A percentile compares a stretch with the other conserved stretches of the same genome.
phyloP scores from a whole-genome alignment of 2,113 vertebrate genomes.

The Ophiodon elongatus region DNA sequence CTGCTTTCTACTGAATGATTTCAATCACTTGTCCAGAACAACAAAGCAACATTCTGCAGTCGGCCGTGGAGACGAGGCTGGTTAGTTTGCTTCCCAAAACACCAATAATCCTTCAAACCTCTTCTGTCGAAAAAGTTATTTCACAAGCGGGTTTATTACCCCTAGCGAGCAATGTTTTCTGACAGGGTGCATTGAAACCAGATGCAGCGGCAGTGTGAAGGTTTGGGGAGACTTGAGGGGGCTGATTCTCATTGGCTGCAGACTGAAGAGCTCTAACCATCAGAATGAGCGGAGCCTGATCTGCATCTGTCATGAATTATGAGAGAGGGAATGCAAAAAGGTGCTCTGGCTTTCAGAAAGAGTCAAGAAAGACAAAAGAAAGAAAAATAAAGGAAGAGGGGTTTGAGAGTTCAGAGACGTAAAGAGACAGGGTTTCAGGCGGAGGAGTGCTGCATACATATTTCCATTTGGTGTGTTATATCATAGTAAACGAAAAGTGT shows the following conservation, averaged over 20 bases:
- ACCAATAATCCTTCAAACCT: conserved; percentile 25
- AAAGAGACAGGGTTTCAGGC: conserved; percentile 22
- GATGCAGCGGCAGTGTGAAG: conserved; percentile 62
- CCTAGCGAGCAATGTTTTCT: conserved; percentile 45
- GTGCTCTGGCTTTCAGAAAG: conserved; percentile 56
- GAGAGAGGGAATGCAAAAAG: conserved; percentile 52
- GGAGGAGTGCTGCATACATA: too few species aligned
- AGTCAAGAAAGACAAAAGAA: conserved; percentile 11
- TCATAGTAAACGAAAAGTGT: background rate
- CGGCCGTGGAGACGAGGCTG: conserved; percentile 2
- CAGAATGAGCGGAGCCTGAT: conserved; percentile 55
- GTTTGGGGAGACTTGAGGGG: conserved; percentile 47
- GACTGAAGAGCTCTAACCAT: conserved; percentile 63
- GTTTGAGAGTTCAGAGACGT: conserved; percentile 31
- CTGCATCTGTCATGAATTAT: conserved; percentile 80
- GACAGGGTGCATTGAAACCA: conserved; percentile 71
- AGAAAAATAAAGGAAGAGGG: conserved; percentile 15
- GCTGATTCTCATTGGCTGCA: conserved; percentile 65
- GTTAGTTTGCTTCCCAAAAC: conserved; percentile 26
- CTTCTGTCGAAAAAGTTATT: conserved; percentile 34
- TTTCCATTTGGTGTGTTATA: background rate
- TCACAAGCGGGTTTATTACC: conserved; percentile 54
- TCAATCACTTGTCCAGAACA: background rate
- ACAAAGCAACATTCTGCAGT: conserved; percentile 8
- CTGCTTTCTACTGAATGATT: background rate